These are phyloP conservation scores for Caenorhabditis tropicalis DNA, from an alignment of 1,140 invertebrate genomes.

Conservation along the genomic window DNA sequence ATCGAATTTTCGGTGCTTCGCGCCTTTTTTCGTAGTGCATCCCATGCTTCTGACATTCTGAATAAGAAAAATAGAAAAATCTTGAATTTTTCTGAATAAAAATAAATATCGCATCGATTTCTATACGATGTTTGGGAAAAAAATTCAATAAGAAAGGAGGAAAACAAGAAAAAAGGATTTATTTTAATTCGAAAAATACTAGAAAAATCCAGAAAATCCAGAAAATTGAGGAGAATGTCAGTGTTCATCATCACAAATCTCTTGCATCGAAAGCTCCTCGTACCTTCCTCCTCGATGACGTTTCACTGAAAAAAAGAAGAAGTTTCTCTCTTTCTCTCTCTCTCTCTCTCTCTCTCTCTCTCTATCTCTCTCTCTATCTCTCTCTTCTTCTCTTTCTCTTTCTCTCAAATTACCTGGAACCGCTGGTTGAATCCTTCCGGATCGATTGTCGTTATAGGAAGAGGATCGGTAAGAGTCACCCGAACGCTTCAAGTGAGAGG, in stretches of 20 bases:
- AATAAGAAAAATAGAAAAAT: not conserved
- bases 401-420: too few relatives aligned
- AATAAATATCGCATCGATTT: not conserved
- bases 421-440: not conserved
- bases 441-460: not conserved
- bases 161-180: not conserved
- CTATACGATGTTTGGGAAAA: not conserved
- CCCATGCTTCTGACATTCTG: constrained; percentile 31
- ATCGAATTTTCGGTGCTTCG: constrained; percentile 93
- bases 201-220: too few relatives aligned
- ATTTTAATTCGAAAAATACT: not conserved
- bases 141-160: too few relatives aligned
- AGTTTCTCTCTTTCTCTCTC: too few relatives aligned
- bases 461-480: not conserved
- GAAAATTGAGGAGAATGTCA: too few relatives aligned
- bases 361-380: too few relatives aligned
- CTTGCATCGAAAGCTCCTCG: not conserved
- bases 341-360: too few relatives aligned
- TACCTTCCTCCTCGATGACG: too few relatives aligned
- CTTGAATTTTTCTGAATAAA: not conserved
- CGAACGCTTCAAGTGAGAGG: constrained; percentile 16
- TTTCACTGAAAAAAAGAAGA: too few relatives aligned
- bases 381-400: too few relatives aligned
- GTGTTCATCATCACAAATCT: not conserved
- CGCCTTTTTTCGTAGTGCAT: constrained; percentile 84